phyloP scores from a whole-genome alignment of 1,140 invertebrate species.

The Brachystomella parvula region DNA sequence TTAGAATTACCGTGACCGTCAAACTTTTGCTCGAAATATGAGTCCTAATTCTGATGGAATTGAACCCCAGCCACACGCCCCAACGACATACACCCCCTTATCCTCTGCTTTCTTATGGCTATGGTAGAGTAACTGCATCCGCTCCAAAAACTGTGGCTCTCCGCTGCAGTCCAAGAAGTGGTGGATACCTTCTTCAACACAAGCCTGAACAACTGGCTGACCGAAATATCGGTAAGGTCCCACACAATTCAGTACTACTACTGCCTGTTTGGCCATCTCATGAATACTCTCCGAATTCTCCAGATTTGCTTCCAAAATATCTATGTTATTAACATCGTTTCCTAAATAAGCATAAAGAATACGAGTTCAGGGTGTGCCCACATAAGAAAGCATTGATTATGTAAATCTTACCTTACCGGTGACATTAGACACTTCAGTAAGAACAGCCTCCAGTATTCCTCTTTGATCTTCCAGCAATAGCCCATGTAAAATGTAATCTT shows the following conservation, averaged over 20 bases:
- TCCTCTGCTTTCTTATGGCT: slow-evolving; percentile 63
- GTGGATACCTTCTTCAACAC: slow-evolving; percentile 68
- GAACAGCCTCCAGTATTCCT: not conserved
- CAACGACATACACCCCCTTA: slow-evolving; percentile 70
- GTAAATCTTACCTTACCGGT: not conserved
- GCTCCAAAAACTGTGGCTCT: slow-evolving; percentile 65
- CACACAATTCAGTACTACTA: slow-evolving; percentile 73
- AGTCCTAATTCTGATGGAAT: slow-evolving; percentile 80
- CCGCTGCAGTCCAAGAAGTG: slow-evolving; percentile 57
- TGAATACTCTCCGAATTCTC: slow-evolving; percentile 59
- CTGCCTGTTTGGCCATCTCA: slow-evolving; percentile 64
- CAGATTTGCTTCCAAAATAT: slow-evolving; percentile 70
- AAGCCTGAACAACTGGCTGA: slow-evolving; percentile 77
- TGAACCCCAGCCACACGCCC: slow-evolving; percentile 84
- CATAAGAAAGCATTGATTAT: too few relatives aligned
- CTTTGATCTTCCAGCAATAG: not conserved
- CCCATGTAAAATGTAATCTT: not conserved
- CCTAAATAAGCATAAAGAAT: slow-evolving; percentile 49
- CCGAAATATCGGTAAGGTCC: slow-evolving; percentile 84
- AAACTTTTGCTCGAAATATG: slow-evolving; percentile 66
- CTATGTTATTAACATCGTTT: slow-evolving; percentile 52
- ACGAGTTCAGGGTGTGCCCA: too few relatives aligned
- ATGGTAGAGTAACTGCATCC: slow-evolving; percentile 71
- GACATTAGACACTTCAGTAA: not conserved
- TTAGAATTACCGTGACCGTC: slow-evolving; percentile 47